phyloP scores from a whole-genome alignment of 2,888 invertebrate species.

The Meandrusa payeni region DNA sequence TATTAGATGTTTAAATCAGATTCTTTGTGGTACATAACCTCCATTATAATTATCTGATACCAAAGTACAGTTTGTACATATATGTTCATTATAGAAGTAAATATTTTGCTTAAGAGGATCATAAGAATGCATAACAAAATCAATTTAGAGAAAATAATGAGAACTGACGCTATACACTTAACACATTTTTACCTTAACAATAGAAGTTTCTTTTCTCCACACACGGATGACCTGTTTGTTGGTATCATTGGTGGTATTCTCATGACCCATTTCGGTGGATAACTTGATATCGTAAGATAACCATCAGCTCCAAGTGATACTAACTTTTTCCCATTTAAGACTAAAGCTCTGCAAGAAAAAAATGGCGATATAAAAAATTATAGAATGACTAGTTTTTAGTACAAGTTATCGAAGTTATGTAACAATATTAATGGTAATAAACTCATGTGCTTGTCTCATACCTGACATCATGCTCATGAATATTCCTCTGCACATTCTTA shows the following conservation, averaged over 20 bases:
- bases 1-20: too few relatives aligned
- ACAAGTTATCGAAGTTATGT: too few relatives aligned
- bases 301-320: conserved; percentile 92
- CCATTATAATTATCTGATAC: too few relatives aligned
- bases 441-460: conserved; percentile 35
- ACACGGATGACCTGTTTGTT: conserved; percentile 77
- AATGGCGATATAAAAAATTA: neutral
- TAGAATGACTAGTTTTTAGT: too few relatives aligned
- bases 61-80: too few relatives aligned
- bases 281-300: conserved; percentile 86
- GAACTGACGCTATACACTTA: conserved; percentile 3
- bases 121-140: too few relatives aligned
- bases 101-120: too few relatives aligned
- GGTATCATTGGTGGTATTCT: conserved; percentile 88
- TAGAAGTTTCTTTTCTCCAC: conserved; percentile 76
- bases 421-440: too few relatives aligned
- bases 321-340: conserved; percentile 83
- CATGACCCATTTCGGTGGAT: conserved; percentile 83
- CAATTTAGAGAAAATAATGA: too few relatives aligned
- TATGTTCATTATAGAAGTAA: too few relatives aligned
- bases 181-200: conserved; percentile 67
- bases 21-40: too few relatives aligned
- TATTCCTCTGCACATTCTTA: conserved; percentile 87
- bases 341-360: conserved; percentile 78
- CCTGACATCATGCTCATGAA: conserved; percentile 93